Evolutionary conservation across 92 coral and sea anemone genomes (phyloP).

Genomic region (Heliopora coerulea): DNA sequence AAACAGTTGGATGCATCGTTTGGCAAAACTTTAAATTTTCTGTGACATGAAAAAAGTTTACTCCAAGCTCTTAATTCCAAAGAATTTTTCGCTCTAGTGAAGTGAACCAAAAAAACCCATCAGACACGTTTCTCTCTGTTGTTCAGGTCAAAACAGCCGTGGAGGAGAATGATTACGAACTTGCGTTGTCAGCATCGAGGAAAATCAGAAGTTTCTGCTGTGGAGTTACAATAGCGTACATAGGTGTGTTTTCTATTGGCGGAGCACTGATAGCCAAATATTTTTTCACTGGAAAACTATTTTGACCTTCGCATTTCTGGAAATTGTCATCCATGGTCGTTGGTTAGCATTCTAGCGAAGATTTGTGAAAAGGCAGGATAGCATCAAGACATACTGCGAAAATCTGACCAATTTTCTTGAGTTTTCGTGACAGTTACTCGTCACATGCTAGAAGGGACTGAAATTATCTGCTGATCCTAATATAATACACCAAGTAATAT

Average conservation of each 20-base stretch:
- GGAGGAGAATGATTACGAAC: slow-evolving; percentile 23
- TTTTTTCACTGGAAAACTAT: slow-evolving; percentile 10
- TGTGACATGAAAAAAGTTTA: too few relatives aligned
- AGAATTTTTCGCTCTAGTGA: background rate
- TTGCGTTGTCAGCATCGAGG: slow-evolving; percentile 10
- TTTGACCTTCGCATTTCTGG: background rate
- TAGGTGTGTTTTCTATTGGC: slow-evolving; percentile 17
- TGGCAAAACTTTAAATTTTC: too few relatives aligned
- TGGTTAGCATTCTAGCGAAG: too few relatives aligned
- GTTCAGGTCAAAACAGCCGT: slow-evolving; percentile 19
- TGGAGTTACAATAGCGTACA: slow-evolving; percentile 12
- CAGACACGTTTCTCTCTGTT: background rate
- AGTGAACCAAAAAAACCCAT: background rate
- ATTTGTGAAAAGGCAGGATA: too few relatives aligned
- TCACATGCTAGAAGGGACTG: too few relatives aligned
- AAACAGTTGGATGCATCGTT: too few relatives aligned
- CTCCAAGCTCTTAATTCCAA: background rate
- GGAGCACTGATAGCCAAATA: slow-evolving; percentile 23
- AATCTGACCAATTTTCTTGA: too few relatives aligned
- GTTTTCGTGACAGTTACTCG: too few relatives aligned
- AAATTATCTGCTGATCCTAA: too few relatives aligned
- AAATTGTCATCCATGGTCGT: too few relatives aligned
- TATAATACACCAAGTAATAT: too few relatives aligned
- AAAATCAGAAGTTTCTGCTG: slow-evolving; percentile 20
- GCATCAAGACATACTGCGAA: too few relatives aligned